Conservation (phyloP, 1,140 invertebrate species). For the Helicorthomorpha holstii region DNA sequence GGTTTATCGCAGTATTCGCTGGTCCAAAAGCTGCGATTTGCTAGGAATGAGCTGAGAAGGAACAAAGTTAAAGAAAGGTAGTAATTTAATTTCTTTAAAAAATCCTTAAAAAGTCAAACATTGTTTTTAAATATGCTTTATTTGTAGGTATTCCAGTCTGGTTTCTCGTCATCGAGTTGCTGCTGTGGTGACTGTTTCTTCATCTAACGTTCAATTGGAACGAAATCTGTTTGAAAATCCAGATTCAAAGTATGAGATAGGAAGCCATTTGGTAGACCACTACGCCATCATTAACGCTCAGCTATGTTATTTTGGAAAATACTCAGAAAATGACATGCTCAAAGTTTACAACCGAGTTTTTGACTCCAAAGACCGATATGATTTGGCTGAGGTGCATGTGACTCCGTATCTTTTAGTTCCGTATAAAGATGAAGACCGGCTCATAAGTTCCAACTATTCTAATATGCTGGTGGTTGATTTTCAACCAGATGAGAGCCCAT, state of each 20-base stretch:
- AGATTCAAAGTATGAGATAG: conserved; percentile 68
- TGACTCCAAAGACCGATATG: conserved; percentile 78
- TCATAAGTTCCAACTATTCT: conserved; percentile 48
- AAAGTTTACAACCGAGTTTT: conserved; percentile 56
- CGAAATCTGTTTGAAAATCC: conserved; percentile 87
- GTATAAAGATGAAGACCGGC: conserved; percentile 37
- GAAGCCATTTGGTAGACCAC: conserved; percentile 84
- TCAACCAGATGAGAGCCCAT: conserved; percentile 36
- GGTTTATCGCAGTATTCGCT: conserved; percentile 71
- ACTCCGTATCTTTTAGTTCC: conserved; percentile 61
- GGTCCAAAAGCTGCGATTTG: conserved; percentile 62
- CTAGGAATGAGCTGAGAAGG: conserved; percentile 66
- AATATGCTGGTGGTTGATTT: conserved; percentile 46
- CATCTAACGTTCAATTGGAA: conserved; percentile 65
- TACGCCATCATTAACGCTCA: conserved; percentile 84
- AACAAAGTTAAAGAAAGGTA: conserved; percentile 81
- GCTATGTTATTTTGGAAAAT: conserved; percentile 76
- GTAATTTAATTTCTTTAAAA: too few species aligned
- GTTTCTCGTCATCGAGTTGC: conserved; percentile 73
- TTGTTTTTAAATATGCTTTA: too few species aligned
- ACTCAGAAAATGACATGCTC: conserved; percentile 41
- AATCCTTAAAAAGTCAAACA: too few species aligned
- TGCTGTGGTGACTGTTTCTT: conserved; percentile 73
- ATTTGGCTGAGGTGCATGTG: conserved; percentile 70
- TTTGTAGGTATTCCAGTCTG: conserved; percentile 55